phyloP scores from a whole-genome alignment of 2,113 vertebrate species.

The Junco hyemalis region DNA sequence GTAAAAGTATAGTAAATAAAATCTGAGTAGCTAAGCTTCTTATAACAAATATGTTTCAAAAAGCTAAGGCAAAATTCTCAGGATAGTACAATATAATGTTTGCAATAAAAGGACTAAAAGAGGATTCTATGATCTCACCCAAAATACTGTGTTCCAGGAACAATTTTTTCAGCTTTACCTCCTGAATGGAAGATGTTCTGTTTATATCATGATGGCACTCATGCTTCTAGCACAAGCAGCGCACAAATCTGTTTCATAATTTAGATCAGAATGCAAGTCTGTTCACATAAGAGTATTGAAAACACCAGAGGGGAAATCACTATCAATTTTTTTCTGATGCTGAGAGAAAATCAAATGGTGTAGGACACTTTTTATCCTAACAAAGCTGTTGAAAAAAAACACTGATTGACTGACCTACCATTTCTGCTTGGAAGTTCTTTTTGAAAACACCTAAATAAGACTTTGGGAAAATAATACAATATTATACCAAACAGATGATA shows the following conservation, averaged over 20 bases:
- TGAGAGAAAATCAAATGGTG: neutral
- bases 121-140: neutral
- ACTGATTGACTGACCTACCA: neutral
- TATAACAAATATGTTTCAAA: neutral
- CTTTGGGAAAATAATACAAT: neutral
- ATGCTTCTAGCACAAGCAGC: neutral
- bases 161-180: neutral
- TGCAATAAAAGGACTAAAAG: neutral
- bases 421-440: neutral
- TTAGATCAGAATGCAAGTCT: neutral
- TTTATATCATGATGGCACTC: neutral
- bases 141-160: neutral
- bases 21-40: neutral
- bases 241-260: neutral
- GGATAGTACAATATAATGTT: neutral
- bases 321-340: neutral
- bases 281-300: neutral
- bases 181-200: neutral
- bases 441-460: neutral
- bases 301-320: neutral
- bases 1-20: neutral
- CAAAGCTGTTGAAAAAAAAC: neutral
- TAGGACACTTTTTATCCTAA: neutral
- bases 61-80: neutral
- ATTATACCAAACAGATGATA: neutral